Conservation (phyloP, 2,797 vertebrate genomes). For the Ammospiza maritima region DNA sequence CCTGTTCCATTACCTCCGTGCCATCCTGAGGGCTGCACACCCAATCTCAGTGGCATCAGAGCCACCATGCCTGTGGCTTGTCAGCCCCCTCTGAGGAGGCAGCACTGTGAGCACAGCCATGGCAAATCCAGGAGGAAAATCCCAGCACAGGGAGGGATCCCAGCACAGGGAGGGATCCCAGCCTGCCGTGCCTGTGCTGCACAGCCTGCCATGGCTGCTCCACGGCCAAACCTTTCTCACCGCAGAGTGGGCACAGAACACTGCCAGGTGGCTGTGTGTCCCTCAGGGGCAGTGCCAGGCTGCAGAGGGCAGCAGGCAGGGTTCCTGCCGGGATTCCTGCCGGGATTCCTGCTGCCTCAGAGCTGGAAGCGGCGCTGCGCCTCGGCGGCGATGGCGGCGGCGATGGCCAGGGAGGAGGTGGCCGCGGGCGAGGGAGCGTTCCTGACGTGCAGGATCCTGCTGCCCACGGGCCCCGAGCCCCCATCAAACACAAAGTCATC, state of each 20-base stretch:
- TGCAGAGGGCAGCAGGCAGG: background rate
- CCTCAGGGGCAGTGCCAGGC: background rate
- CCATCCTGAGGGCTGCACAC: background rate
- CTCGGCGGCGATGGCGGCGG: slow-evolving; percentile 87
- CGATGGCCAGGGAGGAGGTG: slow-evolving; percentile 95
- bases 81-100: background rate
- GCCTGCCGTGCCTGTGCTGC: no score
- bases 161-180: no score
- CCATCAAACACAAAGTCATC: slow-evolving; percentile 97
- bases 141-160: no score
- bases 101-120: accelerated
- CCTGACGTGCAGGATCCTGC: slow-evolving; percentile 89
- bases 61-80: accelerated
- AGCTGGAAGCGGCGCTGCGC: slow-evolving; percentile 83
- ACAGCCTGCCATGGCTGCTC: no score
- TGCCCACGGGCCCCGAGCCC: slow-evolving; percentile 83
- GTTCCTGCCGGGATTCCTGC: accelerated
- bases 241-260: background rate
- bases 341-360: slow-evolving; percentile 36
- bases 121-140: no score
- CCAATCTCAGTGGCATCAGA: background rate
- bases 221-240: background rate
- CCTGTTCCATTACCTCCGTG: background rate
- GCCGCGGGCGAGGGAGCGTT: slow-evolving; percentile 96
- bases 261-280: background rate